A percentile compares a stretch with the other conserved stretches of the same genome.
Conservation (phyloP, 1,140 invertebrate genomes). For the Aricia agestis region DNA sequence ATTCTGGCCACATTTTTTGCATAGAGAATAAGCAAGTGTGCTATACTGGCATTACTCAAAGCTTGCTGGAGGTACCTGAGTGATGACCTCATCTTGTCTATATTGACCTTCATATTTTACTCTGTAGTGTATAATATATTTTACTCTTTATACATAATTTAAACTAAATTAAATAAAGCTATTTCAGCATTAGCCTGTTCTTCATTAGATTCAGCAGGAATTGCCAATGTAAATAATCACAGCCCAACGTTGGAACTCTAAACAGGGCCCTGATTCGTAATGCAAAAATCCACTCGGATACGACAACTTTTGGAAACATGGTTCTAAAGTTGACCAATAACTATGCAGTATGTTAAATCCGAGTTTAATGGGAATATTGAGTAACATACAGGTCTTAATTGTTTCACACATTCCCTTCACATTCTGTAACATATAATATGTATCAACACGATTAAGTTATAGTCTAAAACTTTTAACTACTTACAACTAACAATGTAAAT, state of each 20-base stretch:
- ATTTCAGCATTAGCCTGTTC: not conserved
- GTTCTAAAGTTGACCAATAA: no score
- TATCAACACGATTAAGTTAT: constrained; percentile 28
- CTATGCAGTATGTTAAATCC: not conserved
- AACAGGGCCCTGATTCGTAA: no score
- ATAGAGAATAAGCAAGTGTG: not conserved
- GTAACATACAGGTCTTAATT: not conserved
- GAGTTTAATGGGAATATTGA: not conserved
- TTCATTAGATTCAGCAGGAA: constrained; percentile 6
- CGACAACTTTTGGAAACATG: no score
- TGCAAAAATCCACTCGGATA: no score
- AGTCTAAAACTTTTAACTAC: constrained; percentile 56
- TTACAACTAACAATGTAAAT: constrained; percentile 63
- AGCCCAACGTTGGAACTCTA: not conserved
- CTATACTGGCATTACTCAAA: not conserved
- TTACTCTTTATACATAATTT: not conserved
- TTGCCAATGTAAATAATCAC: not conserved
- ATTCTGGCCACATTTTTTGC: not conserved
- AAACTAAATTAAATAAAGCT: constrained; percentile 13
- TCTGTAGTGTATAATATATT: not conserved
- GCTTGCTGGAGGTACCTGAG: not conserved
- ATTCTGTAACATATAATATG: not conserved
- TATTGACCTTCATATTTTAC: not conserved
- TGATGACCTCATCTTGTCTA: not conserved
- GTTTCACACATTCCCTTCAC: not conserved